Percentiles rank a stretch among this genome's conserved stretches.
Evolutionary conservation across 2,113 vertebrate genomes (phyloP).

Genomic region (Pitta sordida): DNA sequence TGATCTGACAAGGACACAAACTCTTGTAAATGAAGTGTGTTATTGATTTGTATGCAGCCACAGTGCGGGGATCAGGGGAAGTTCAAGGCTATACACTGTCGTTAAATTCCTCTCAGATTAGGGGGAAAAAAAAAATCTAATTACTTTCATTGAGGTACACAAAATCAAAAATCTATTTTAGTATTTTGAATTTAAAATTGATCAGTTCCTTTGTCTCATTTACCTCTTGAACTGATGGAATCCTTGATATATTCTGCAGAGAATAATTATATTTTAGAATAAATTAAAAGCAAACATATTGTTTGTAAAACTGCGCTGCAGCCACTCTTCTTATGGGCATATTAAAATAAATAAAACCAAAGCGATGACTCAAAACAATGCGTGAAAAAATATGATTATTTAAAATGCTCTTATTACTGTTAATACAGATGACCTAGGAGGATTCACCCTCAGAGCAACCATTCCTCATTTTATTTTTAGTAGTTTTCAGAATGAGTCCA

Average conservation of each 20-base stretch:
- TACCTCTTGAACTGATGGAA: not conserved
- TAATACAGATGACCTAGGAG: slow-evolving; percentile 1
- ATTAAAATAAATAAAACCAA: slow-evolving; percentile 3
- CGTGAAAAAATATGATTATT: not conserved
- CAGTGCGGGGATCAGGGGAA: slow-evolving; percentile 45
- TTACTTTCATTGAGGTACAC: slow-evolving; percentile 30
- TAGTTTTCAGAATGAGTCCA: slow-evolving; percentile 1
- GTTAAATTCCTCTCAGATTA: slow-evolving; percentile 48
- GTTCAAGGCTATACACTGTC: slow-evolving; percentile 31
- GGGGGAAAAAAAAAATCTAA: not conserved
- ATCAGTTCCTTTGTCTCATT: not conserved
- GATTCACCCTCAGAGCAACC: not conserved
- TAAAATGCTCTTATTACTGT: not conserved
- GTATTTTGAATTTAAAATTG: slow-evolving; percentile 44
- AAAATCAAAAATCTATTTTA: slow-evolving; percentile 41
- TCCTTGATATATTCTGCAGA: not conserved
- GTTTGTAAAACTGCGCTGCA: not conserved
- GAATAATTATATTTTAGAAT: slow-evolving; percentile 2
- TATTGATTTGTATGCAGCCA: slow-evolving; percentile 55
- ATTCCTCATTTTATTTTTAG: slow-evolving; percentile 9
- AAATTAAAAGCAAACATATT: slow-evolving; percentile 25
- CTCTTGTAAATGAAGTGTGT: slow-evolving; percentile 3
- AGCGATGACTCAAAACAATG: not conserved
- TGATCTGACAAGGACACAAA: slow-evolving; percentile 52
- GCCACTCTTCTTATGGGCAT: not conserved